Percentiles rank a stretch among this genome's conserved stretches.
Evolutionary conservation across 2,113 vertebrate species (phyloP).

Genomic region (Syngnathus typhle): DNA sequence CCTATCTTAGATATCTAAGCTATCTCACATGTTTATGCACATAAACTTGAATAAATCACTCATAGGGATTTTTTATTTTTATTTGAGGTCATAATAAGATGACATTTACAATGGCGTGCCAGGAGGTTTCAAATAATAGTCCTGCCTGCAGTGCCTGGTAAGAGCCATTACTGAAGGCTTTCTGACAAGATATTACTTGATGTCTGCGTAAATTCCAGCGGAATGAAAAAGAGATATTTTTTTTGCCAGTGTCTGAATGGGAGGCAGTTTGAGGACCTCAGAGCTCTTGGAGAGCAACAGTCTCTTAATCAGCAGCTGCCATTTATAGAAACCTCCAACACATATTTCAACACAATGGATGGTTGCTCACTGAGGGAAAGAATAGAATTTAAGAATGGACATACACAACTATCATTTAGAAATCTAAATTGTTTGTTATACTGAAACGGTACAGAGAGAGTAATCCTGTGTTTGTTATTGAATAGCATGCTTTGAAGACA

Average conservation of each 20-base stretch:
- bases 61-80: neutral
- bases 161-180: constrained; percentile 60
- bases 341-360: constrained; percentile 51
- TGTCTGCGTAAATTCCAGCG: constrained; percentile 40
- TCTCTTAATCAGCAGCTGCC: constrained; percentile 52
- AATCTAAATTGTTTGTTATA: constrained; percentile 4
- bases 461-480: neutral
- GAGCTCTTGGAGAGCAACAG: constrained; percentile 16
- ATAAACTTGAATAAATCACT: constrained; percentile 46
- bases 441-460: neutral
- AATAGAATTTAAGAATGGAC: constrained; percentile 6
- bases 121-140: constrained; percentile 54
- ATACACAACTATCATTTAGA: neutral
- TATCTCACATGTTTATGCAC: constrained; percentile 33
- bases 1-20: constrained; percentile 7
- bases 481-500: constrained; percentile 30
- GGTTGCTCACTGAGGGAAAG: constrained; percentile 18
- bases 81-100: constrained; percentile 40
- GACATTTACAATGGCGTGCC: constrained; percentile 61
- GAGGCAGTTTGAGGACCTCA: constrained; percentile 22
- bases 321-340: constrained; percentile 48
- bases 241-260: constrained; percentile 36
- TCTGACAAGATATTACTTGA: constrained; percentile 73
- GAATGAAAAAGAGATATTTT: constrained; percentile 4
- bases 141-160: constrained; percentile 60